These are phyloP conservation scores for Drosophila micromelanica DNA, from an alignment of 1,140 invertebrate species.

Conservation along the genomic window DNA sequence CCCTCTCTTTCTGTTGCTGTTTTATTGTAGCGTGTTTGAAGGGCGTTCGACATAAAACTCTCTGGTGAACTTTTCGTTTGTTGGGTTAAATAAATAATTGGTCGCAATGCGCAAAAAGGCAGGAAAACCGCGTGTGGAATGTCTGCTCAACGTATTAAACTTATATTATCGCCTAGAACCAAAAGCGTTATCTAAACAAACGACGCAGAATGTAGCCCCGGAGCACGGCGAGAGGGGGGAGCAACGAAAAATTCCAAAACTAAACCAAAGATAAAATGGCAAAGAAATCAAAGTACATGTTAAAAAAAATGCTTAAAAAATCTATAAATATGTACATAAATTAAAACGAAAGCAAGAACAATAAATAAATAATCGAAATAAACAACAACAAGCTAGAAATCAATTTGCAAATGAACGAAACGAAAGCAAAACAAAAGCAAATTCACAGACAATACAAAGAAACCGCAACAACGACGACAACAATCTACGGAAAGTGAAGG, in stretches of 20 bases:
- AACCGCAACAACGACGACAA: slow-evolving; percentile 41
- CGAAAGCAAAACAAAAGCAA: slow-evolving; percentile 62
- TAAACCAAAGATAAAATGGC: slow-evolving; percentile 81
- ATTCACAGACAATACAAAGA: slow-evolving; percentile 39
- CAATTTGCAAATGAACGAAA: slow-evolving; percentile 74
- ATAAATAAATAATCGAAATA: slow-evolving; percentile 57
- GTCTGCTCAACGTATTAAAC: slow-evolving; percentile 14
- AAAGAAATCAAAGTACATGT: slow-evolving; percentile 60
- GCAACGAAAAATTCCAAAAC: slow-evolving; percentile 56
- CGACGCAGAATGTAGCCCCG: slow-evolving; percentile 55
- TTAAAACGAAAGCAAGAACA: slow-evolving; percentile 58
- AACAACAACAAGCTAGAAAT: slow-evolving; percentile 55
- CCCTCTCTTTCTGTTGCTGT: slow-evolving; percentile 5
- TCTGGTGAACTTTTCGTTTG: slow-evolving; percentile 7
- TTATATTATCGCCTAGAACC: slow-evolving; percentile 35
- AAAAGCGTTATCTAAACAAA: slow-evolving; percentile 29
- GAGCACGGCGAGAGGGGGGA: not conserved
- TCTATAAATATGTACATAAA: slow-evolving; percentile 43
- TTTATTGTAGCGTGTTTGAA: slow-evolving; percentile 59
- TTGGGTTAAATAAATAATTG: slow-evolving; percentile 1
- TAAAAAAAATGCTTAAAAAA: slow-evolving; percentile 37
- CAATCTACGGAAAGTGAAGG: slow-evolving; percentile 59
- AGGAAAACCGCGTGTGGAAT: slow-evolving; percentile 19
- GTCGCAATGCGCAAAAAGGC: slow-evolving; percentile 56
- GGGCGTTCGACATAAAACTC: slow-evolving; percentile 48